phyloP scores from a whole-genome alignment of 2,113 vertebrate genomes.

The Alexandromys fortis region DNA sequence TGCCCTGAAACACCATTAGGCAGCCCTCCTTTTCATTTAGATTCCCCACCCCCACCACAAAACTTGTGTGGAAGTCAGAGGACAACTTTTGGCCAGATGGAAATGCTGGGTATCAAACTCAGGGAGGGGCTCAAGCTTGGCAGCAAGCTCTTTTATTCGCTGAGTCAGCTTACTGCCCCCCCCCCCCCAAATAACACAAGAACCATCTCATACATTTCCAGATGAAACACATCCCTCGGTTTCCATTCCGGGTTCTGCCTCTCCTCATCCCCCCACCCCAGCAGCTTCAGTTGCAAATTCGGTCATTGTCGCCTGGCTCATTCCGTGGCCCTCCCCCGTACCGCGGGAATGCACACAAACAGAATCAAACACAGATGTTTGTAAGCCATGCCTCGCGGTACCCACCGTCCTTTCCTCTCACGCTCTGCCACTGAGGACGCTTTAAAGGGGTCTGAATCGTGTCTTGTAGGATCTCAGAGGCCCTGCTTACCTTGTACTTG shows the following conservation, averaged over 20 bases:
- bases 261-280: neutral
- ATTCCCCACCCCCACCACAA: too few species aligned
- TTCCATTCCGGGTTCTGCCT: neutral
- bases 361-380: slow-evolving; percentile 33
- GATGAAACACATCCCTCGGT: neutral
- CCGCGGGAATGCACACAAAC: neutral
- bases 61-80: neutral
- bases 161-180: neutral
- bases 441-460: slow-evolving; percentile 56
- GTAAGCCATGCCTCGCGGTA: neutral
- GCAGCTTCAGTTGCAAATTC: neutral
- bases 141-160: neutral
- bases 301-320: neutral
- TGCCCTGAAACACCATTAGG: neutral
- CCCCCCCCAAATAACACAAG: neutral
- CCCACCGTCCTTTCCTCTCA: neutral
- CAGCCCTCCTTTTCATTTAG: neutral
- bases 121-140: neutral
- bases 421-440: neutral
- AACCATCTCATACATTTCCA: neutral
- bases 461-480: slow-evolving; percentile 19
- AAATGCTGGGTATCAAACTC: neutral
- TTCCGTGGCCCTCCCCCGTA: neutral
- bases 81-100: neutral
- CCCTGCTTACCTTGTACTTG: neutral